Conservation (phyloP, 2,797 vertebrate species). For the Spheniscus humboldti region DNA sequence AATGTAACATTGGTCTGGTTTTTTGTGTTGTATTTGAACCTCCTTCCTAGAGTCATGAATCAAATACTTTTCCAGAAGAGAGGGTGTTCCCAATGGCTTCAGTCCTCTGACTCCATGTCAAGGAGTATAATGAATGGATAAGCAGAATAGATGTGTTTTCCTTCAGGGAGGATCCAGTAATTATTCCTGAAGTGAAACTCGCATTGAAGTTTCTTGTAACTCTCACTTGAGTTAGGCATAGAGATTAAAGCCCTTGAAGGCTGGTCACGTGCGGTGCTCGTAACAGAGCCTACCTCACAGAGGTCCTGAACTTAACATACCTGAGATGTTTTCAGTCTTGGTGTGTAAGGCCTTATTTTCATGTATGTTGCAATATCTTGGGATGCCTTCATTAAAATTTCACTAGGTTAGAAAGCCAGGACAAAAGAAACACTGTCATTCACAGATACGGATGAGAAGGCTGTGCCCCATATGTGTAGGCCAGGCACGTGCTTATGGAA, state of each 20-base stretch:
- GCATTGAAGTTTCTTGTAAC: not conserved
- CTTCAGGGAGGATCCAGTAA: not conserved
- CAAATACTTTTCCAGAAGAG: not conserved
- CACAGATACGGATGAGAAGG: not conserved
- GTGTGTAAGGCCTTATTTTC: not conserved
- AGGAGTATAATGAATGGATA: not conserved
- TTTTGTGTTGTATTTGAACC: not conserved
- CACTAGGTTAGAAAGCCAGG: not conserved
- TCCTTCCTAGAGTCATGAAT: not conserved
- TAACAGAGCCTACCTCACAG: not conserved
- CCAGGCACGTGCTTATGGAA: not conserved
- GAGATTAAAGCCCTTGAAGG: not conserved
- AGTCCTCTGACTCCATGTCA: not conserved
- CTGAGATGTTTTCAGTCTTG: not conserved
- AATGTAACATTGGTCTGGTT: not conserved
- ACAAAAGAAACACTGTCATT: not conserved
- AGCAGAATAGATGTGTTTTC: not conserved
- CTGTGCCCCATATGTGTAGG: not conserved
- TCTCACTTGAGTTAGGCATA: not conserved
- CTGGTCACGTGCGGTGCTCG: not conserved
- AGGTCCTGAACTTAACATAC: not conserved
- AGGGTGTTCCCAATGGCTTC: not conserved
- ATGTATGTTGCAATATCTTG: not conserved
- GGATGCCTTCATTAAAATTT: not conserved
- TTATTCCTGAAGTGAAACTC: not conserved